These are phyloP conservation scores for Pycnomerus fuliginosus DNA, from an alignment of 2,888 invertebrate genomes.

Conservation along the genomic window DNA sequence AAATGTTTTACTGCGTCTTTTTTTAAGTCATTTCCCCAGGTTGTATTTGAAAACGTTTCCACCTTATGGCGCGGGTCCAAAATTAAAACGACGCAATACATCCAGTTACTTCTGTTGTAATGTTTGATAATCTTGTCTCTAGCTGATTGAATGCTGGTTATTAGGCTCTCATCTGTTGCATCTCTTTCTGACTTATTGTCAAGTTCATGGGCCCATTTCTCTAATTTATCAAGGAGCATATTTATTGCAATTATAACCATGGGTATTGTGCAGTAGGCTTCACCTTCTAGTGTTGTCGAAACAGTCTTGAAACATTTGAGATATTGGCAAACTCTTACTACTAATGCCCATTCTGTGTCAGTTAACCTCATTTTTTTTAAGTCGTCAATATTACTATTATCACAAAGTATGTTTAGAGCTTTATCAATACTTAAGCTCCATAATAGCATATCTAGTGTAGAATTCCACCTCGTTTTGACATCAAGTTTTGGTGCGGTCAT, in stretches of 20 bases:
- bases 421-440: slow-evolving; percentile 6
- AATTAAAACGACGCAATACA: slow-evolving; percentile 27
- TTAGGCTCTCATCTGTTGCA: slow-evolving; percentile 8
- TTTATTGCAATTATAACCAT: slow-evolving; percentile 17
- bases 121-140: slow-evolving; percentile 19
- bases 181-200: slow-evolving; percentile 10
- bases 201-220: slow-evolving; percentile 11
- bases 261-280: slow-evolving; percentile 24
- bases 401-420: slow-evolving; percentile 18
- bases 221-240: slow-evolving; percentile 9
- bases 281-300: slow-evolving; percentile 23
- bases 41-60: slow-evolving; percentile 24
- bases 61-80: slow-evolving; percentile 29
- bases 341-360: slow-evolving; percentile 15
- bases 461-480: slow-evolving; percentile 23
- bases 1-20: slow-evolving; percentile 2
- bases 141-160: slow-evolving; percentile 4
- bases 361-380: slow-evolving; percentile 1
- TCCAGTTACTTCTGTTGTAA: slow-evolving; percentile 25
- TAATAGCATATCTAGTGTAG: slow-evolving; percentile 19
- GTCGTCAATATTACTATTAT: slow-evolving; percentile 13
- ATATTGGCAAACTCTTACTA: slow-evolving; percentile 20
- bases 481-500: slow-evolving; percentile 20
- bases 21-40: slow-evolving; percentile 17
- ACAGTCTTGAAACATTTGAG: slow-evolving; percentile 23